phyloP scores from a whole-genome alignment of 2,797 vertebrate species.

The Jordanella pulchra region DNA sequence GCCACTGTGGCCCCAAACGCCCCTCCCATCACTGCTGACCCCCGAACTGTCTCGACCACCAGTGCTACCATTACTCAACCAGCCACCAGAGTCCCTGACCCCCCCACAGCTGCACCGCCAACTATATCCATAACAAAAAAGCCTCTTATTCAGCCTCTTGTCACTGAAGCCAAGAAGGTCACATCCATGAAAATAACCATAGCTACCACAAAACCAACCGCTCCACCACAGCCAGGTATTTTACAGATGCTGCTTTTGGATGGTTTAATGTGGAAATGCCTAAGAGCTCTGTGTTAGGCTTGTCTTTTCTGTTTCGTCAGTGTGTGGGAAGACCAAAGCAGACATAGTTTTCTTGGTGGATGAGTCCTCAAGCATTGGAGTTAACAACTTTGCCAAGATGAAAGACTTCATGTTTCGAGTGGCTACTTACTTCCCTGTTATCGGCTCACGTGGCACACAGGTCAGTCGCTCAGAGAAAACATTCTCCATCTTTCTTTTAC shows the following conservation, averaged over 20 bases:
- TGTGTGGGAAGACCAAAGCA: slow-evolving; percentile 84
- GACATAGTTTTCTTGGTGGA: slow-evolving; percentile 91
- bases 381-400: slow-evolving; percentile 87
- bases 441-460: slow-evolving; percentile 86
- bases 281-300: not conserved
- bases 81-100: slow-evolving; percentile 47
- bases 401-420: slow-evolving; percentile 91
- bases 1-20: slow-evolving; percentile 50
- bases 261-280: not conserved
- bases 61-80: slow-evolving; percentile 20
- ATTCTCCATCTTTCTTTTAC: slow-evolving; percentile 6
- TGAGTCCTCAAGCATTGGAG: slow-evolving; percentile 90
- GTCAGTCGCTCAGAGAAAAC: slow-evolving; percentile 55
- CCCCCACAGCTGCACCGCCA: slow-evolving; percentile 29
- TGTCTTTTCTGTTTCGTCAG: slow-evolving; percentile 64
- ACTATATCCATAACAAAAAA: slow-evolving; percentile 47
- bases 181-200: slow-evolving; percentile 30
- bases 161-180: slow-evolving; percentile 46
- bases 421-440: slow-evolving; percentile 86
- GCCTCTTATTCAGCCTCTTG: slow-evolving; percentile 40
- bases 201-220: slow-evolving; percentile 28
- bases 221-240: slow-evolving; percentile 55
- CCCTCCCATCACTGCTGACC: slow-evolving; percentile 26
- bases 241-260: not conserved
- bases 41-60: slow-evolving; percentile 25